Conservation (phyloP, 2,888 invertebrate genomes). For the Folsomia manolachei region DNA sequence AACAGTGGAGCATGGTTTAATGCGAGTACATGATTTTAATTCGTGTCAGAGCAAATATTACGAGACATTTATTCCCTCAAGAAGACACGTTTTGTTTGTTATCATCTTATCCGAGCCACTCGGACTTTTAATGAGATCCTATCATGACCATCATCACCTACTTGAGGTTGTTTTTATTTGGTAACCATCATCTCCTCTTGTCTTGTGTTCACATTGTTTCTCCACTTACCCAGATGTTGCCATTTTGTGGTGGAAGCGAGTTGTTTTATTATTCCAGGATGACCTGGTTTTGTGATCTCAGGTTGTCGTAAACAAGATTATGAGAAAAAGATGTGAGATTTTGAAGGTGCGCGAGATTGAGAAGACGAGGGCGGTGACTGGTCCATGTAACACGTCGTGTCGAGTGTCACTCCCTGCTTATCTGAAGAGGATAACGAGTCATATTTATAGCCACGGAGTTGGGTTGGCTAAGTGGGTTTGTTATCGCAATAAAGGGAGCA, state of each 20-base stretch:
- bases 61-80: no score
- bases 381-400: not conserved
- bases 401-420: not conserved
- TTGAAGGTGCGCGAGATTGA: not conserved
- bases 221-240: not conserved
- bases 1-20: no score
- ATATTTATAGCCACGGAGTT: not conserved
- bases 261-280: not conserved
- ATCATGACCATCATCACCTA: not conserved
- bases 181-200: no score
- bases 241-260: not conserved
- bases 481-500: slow-evolving; percentile 17
- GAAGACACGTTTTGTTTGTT: no score
- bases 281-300: not conserved
- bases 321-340: not conserved
- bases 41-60: no score
- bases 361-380: not conserved
- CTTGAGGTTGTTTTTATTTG: not conserved
- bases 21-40: no score
- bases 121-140: no score
- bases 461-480: slow-evolving; percentile 12
- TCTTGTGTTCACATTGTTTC: not conserved
- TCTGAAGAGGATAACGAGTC: not conserved
- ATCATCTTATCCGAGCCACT: no score
- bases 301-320: not conserved